phyloP scores from a whole-genome alignment of 2,888 invertebrate species.

The Andrena chrysosceles region DNA sequence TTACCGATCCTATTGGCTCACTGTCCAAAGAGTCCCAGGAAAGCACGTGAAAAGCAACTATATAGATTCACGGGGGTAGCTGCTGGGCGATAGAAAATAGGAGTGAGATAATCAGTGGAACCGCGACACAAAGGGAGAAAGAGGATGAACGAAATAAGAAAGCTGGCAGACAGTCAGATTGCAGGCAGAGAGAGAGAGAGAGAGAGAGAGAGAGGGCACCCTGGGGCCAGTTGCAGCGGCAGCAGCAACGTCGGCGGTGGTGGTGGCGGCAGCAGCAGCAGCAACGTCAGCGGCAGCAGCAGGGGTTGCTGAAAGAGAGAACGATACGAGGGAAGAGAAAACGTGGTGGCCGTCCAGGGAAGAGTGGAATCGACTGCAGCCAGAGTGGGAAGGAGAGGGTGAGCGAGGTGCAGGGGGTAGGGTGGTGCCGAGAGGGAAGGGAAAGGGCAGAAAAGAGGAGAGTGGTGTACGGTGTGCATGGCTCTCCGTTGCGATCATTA shows the following conservation, averaged over 20 bases:
- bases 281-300: conserved; percentile 64
- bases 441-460: conserved; percentile 60
- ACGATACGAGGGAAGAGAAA: conserved; percentile 51
- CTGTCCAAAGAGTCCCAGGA: not conserved
- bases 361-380: conserved; percentile 63
- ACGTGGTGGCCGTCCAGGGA: conserved; percentile 43
- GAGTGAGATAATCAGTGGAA: conserved; percentile 51
- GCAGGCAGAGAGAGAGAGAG: conserved; percentile 56
- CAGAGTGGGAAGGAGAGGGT: conserved; percentile 44
- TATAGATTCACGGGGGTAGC: not conserved
- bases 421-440: conserved; percentile 49
- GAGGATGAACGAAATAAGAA: conserved; percentile 69
- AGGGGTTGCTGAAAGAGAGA: conserved; percentile 77
- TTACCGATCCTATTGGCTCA: not conserved
- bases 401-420: conserved; percentile 26
- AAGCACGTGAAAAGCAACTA: conserved; percentile 21
- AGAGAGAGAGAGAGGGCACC: conserved; percentile 41
- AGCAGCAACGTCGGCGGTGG: conserved; percentile 49
- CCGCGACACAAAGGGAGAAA: conserved; percentile 32
- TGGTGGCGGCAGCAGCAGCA: conserved; percentile 43
- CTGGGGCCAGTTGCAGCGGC: conserved; percentile 54
- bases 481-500: conserved; percentile 83
- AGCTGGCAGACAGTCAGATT: conserved; percentile 73
- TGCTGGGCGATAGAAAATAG: conserved; percentile 21
- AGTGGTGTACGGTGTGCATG: conserved; percentile 78